Evolutionary conservation across 1,140 invertebrate species (phyloP).

Genomic region (Temnothorax curvispinosus): DNA sequence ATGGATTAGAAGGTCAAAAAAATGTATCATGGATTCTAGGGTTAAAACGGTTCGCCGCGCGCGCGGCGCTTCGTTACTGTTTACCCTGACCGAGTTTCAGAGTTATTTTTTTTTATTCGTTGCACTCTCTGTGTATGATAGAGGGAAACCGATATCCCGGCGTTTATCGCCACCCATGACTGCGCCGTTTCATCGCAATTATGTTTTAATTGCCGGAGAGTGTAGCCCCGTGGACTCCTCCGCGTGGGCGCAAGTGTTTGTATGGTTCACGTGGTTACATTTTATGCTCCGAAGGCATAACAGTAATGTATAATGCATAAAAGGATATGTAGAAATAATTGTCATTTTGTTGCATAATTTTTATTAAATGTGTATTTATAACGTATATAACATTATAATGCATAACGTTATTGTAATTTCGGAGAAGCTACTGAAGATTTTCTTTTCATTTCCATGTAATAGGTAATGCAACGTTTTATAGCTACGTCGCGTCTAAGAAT

Average conservation of each 20-base stretch:
- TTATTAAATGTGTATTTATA: not conserved
- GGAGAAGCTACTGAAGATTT: not conserved
- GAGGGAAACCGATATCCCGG: constrained; percentile 18
- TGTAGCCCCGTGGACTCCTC: not conserved
- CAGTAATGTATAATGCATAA: not conserved
- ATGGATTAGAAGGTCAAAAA: too few relatives aligned
- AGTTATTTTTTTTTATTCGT: constrained; percentile 50
- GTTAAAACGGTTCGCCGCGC: constrained; percentile 57
- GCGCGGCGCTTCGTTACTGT: constrained; percentile 42
- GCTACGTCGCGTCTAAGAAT: not conserved
- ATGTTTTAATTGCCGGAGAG: constrained; percentile 39
- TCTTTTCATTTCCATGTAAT: not conserved
- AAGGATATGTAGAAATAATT: not conserved
- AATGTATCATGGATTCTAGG: too few relatives aligned
- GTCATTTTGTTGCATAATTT: not conserved
- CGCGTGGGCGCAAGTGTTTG: constrained; percentile 1
- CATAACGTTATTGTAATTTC: not conserved
- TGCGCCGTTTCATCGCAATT: constrained; percentile 38
- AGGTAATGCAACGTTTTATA: not conserved
- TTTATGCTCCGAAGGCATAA: not conserved
- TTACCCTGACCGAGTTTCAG: constrained; percentile 59
- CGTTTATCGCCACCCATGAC: constrained; percentile 8
- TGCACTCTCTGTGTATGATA: not conserved
- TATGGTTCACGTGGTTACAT: not conserved
- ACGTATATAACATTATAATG: too few relatives aligned